Conservation (phyloP, 2,797 vertebrate species). For the Fundulus diaphanus region DNA sequence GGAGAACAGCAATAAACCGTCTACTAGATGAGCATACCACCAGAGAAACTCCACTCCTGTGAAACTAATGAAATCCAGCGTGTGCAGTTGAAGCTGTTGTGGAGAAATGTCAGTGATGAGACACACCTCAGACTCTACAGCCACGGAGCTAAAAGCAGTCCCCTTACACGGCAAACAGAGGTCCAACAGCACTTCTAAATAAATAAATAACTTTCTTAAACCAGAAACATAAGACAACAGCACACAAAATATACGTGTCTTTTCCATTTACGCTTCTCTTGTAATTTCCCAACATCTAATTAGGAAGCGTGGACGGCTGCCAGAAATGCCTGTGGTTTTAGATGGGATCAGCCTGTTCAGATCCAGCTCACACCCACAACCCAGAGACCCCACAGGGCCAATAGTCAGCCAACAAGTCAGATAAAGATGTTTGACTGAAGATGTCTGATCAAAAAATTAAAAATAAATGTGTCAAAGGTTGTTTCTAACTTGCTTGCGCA, state of each 20-base stretch:
- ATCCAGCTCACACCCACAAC: slow-evolving; percentile 50
- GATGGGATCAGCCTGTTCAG: slow-evolving; percentile 53
- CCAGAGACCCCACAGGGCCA: slow-evolving; percentile 36
- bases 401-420: slow-evolving; percentile 24
- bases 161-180: slow-evolving; percentile 4
- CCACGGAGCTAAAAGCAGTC: slow-evolving; percentile 29
- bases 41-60: slow-evolving; percentile 45
- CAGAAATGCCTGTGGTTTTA: slow-evolving; percentile 65
- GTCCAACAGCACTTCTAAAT: slow-evolving; percentile 14
- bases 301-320: slow-evolving; percentile 44
- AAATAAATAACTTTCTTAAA: slow-evolving; percentile 2
- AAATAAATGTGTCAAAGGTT: slow-evolving; percentile 53
- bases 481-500: slow-evolving; percentile 52
- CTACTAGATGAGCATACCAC: slow-evolving; percentile 12
- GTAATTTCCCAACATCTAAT: slow-evolving; percentile 51
- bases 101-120: slow-evolving; percentile 66
- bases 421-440: slow-evolving; percentile 14
- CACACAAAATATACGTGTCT: slow-evolving; percentile 7
- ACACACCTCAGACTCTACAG: slow-evolving; percentile 65
- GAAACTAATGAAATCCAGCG: slow-evolving; percentile 37
- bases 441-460: not conserved
- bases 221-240: slow-evolving; percentile 1
- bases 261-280: slow-evolving; percentile 31
- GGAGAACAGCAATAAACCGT: slow-evolving; percentile 12
- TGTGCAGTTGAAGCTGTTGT: slow-evolving; percentile 34